phyloP scores from a whole-genome alignment of 2,113 vertebrate species.

The Tupaia tana region DNA sequence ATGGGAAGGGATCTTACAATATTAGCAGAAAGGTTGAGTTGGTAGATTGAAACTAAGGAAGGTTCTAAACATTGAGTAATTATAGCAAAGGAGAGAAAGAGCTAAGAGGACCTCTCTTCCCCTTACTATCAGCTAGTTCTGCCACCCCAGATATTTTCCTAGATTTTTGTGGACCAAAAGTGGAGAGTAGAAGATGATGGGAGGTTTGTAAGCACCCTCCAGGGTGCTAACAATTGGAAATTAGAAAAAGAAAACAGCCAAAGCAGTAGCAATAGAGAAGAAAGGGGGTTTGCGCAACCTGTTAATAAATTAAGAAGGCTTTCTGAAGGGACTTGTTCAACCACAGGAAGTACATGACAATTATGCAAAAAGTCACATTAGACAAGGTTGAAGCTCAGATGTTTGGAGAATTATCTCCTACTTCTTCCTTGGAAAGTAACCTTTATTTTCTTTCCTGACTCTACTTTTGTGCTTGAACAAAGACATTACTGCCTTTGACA shows the following conservation, averaged over 20 bases:
- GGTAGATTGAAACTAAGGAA: not conserved
- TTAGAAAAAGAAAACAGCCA: not conserved
- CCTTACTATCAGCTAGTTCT: not conserved
- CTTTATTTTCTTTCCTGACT: slow-evolving; percentile 6
- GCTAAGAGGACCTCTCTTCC: accelerated
- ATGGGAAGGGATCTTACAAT: not conserved
- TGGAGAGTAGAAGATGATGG: not conserved
- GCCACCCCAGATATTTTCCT: not conserved
- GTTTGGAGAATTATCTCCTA: not conserved
- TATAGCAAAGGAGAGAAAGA: not conserved
- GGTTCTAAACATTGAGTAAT: not conserved
- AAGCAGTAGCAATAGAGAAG: not conserved
- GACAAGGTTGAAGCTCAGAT: not conserved
- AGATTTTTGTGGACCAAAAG: not conserved
- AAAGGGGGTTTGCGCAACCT: not conserved
- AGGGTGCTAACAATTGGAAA: not conserved
- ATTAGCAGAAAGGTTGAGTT: not conserved
- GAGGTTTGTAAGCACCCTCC: not conserved
- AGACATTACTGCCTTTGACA: not conserved
- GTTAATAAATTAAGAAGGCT: not conserved
- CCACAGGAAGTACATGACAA: not conserved
- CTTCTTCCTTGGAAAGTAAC: not conserved
- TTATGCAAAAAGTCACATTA: not conserved
- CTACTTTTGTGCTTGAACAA: not conserved
- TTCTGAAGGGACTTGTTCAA: not conserved